Base-by-base conservation (phyloP, 2,113 vertebrate genomes). In the Microtus montanus region DNA sequence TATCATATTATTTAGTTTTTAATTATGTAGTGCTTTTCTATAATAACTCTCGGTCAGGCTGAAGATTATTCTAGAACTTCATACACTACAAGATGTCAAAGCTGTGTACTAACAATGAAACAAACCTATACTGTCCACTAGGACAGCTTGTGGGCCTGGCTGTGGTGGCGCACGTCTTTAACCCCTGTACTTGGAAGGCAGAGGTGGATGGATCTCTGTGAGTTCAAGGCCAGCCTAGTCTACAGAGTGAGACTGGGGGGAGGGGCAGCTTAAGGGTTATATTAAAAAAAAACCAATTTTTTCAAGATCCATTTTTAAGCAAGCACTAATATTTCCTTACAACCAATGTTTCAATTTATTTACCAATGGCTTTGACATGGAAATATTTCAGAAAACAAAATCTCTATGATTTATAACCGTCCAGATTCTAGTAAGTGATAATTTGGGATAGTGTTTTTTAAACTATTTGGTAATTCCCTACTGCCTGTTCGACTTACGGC, bases 391-490 rank as follows among this genome's bases (percentile, higher is more conserved):
- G 35, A 90, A 85, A 15, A 93, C 13, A 87, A 12, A 54, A 61
- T 13, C 88, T 95, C 58, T 30, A 71, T 87, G 13, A 68, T 52
- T 10, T 88, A 82, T 47, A 92, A 82, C 66, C 63, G 77, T 41
- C 64, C 52, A 91, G 70, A 77, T 92, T 83, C 89, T 79, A 94
- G 58, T 90, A 89, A 35, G 90, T 71, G 83, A 64, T 95, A 89
- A 96, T 58, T 95, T 87, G 20, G n/a, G 90, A n/a, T 78, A 92
- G 12, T 44, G 30, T 92, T 94, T 94, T 87, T 95, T 89, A 84
- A 93, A 92, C 52, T 85, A 93, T 7, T 83, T 88, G 68, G 61
- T 94, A 47, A 93, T 95, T 95, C 91, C 70, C 84, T 78, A 79
- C 28, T 89, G 70, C 70, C 71, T 78, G 22, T 93, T 94, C 77